These are phyloP conservation scores for Tupaia tana DNA, from an alignment of 2,113 vertebrate genomes.

Conservation along the genomic window DNA sequence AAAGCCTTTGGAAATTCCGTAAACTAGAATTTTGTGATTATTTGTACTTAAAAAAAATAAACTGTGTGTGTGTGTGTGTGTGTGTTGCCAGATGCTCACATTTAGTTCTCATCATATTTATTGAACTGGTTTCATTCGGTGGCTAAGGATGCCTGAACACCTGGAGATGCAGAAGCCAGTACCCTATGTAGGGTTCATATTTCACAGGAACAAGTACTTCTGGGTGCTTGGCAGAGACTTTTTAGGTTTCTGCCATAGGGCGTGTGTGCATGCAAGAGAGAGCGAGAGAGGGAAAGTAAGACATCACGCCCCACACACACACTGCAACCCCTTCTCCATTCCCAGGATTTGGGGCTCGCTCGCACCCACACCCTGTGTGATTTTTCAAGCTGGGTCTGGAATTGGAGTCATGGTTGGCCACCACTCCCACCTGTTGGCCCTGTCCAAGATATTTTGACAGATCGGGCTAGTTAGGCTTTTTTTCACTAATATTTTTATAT, in stretches of 20 bases:
- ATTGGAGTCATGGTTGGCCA: no score
- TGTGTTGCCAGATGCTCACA: not conserved
- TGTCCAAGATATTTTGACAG: not conserved
- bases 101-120: not conserved
- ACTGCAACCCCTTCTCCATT: no score
- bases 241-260: not conserved
- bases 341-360: no score
- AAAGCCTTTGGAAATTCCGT: not conserved
- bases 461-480: not conserved
- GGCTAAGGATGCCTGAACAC: not conserved
- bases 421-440: no score
- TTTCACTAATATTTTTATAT: constrained; percentile 16
- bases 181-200: not conserved
- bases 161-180: not conserved
- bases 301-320: no score
- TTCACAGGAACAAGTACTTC: not conserved
- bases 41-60: not conserved
- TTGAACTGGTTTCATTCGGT: not conserved
- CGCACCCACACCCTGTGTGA: no score
- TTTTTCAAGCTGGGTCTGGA: no score
- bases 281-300: no score
- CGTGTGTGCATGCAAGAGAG: no score
- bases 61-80: no score
- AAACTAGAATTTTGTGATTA: not conserved
- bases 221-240: not conserved